These are phyloP conservation scores for Apotomis betuletana DNA, from an alignment of 2,888 invertebrate genomes.

Conservation along the genomic window DNA sequence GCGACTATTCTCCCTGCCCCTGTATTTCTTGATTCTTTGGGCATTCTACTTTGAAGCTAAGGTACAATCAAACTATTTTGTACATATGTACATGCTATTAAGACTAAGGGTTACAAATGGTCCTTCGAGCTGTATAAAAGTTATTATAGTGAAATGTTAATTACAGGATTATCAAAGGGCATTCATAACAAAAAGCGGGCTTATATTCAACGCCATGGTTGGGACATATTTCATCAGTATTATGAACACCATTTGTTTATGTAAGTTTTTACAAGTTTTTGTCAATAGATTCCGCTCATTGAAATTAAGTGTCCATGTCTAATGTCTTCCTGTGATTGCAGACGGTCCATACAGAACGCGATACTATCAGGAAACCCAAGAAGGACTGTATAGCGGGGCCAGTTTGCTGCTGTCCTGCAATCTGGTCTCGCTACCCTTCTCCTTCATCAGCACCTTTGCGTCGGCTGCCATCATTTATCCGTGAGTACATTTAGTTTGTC, in stretches of 20 bases:
- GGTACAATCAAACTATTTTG: slow-evolving; percentile 58
- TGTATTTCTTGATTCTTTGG: slow-evolving; percentile 91
- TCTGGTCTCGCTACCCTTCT: slow-evolving; percentile 91
- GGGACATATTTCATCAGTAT: slow-evolving; percentile 88
- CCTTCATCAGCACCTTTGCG: slow-evolving; percentile 88
- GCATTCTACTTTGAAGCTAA: slow-evolving; percentile 89
- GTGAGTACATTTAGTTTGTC: slow-evolving; percentile 71
- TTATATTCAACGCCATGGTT: slow-evolving; percentile 87
- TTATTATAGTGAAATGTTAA: slow-evolving; percentile 26
- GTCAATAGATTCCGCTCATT: background rate
- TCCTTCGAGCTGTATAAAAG: background rate
- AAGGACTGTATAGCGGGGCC: slow-evolving; percentile 94
- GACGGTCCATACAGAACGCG: slow-evolving; percentile 94
- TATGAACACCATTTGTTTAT: slow-evolving; percentile 86
- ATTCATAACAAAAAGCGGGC: slow-evolving; percentile 87
- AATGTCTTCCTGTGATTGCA: slow-evolving; percentile 59
- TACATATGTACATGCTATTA: too few relatives aligned
- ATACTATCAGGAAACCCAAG: slow-evolving; percentile 95
- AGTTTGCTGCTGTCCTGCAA: slow-evolving; percentile 92
- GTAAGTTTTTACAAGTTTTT: slow-evolving; percentile 77
- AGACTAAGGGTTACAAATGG: slow-evolving; percentile 8
- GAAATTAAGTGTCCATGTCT: background rate
- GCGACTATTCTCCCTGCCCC: slow-evolving; percentile 88
- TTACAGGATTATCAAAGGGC: slow-evolving; percentile 86
- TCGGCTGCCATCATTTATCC: slow-evolving; percentile 89